These are phyloP conservation scores for Torymus texanus DNA, from an alignment of 2,888 invertebrate species.

Conservation along the genomic window DNA sequence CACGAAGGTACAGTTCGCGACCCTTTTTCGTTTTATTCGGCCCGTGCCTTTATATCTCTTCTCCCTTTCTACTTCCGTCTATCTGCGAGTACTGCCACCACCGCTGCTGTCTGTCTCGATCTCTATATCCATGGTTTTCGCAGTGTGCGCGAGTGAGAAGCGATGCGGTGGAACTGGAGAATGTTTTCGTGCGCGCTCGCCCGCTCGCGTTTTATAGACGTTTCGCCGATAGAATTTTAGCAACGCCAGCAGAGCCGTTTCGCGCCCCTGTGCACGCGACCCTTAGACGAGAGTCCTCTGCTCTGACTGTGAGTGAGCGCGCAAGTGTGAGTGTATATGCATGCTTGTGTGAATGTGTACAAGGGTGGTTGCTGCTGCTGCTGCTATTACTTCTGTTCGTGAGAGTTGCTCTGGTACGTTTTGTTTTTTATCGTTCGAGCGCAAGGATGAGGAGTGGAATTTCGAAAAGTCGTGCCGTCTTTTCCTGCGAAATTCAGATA, in stretches of 20 bases:
- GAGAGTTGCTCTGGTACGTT: neutral
- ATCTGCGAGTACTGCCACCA: conserved; percentile 17
- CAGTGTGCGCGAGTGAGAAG: neutral
- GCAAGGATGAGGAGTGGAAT: neutral
- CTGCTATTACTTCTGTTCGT: too few species aligned
- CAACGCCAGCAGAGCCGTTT: conserved; percentile 34
- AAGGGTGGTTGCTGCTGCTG: too few species aligned
- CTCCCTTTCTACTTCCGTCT: conserved; percentile 37
- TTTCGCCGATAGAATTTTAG: conserved; percentile 53
- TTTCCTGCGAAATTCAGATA: conserved; percentile 4
- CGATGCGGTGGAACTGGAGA: neutral
- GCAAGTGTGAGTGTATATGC: neutral
- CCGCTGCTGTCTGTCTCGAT: conserved; percentile 33
- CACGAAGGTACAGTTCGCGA: too few species aligned
- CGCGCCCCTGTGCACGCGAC: neutral
- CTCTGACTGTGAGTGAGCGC: neutral
- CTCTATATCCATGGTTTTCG: conserved; percentile 34
- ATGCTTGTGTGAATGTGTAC: too few species aligned
- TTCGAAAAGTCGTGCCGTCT: neutral
- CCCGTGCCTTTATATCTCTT: conserved; percentile 10
- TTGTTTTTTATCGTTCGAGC: conserved; percentile 21
- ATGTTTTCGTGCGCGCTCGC: conserved; percentile 30
- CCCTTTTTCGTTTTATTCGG: conserved; percentile 15
- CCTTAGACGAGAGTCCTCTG: neutral
- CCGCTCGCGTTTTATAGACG: conserved; percentile 47